Evolutionary conservation across 2,888 invertebrate species (phyloP), one percentile per base, ranked within the genome.

Genomic region (Itoplectis maculator): DNA sequence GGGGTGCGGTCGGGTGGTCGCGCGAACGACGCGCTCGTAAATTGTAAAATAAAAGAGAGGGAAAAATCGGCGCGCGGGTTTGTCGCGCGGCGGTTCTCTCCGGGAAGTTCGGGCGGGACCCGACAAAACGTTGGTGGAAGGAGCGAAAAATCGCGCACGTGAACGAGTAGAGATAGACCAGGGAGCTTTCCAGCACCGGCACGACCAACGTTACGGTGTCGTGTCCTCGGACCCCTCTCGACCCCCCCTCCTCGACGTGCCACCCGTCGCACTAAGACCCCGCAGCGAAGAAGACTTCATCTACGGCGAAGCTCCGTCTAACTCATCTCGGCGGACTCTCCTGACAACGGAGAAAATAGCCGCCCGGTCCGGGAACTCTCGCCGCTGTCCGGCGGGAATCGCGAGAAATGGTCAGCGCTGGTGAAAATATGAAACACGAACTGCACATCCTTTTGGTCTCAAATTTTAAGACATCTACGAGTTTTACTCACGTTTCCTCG

Each of bases 31-130:
- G 83, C 65, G 83, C 84, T 86, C 88, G 88, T 90, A 89, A 89
- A 89, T 89, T 88, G 87, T 86, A 84, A 84, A 88, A 87, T 87
- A 87, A 89, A 88, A 87, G 80, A 65, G 81, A 65, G 42, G 56
- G 69, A 77, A 79, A 84, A 79, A 66, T 78, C 51, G 81, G 74
- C 79, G 66, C 51, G 79, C 69, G 82, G 72, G 72, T 78, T 81
- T 70, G 59, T 37, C 35, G 59, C 1, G 59, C 29, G 29, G 29
- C n/a, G n/a, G 35, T n/a, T 56, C 29, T 35, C 11, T n/a, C n/a
- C 13, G 35, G n/a, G 29, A 29, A 29, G 29, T 59, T 74, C 77
- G 74, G 45, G 29, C 29, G 29, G 29, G 29, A 73, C 59, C n/a
- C 76, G 72, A 82, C 82, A 77, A 82, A 79, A 82, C 79, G 76